Evolutionary conservation across 2,888 invertebrate genomes (phyloP), one percentile per base, ranked within the genome.

Genomic region (Synanthedon vespiformis): DNA sequence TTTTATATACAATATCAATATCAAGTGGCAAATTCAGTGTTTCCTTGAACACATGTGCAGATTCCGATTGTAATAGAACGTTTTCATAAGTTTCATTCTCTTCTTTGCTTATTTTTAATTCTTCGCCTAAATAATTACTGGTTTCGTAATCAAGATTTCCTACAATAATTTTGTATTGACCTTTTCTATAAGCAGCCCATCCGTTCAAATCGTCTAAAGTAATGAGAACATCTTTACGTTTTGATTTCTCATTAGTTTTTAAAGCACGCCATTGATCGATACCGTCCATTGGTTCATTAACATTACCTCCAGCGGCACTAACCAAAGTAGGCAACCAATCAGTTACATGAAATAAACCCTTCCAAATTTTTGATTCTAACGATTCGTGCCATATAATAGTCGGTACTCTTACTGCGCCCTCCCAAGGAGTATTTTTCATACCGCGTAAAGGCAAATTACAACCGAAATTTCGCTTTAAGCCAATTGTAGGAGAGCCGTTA

Each of bases 261-360:
- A 92, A 69, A 52, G 89, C 80, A 1, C 86, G 74, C 92, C 92
- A 92, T 58, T 91, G 87, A 67, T 91, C 88, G 4, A 90, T 71
- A 2, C 92, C 92, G 64, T 92, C 92, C n/a, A 92, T 68, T 52
- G 80, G 74, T 2, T 71, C 64, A 11, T 53, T 54, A 16, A 61
- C 51, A 14, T 57, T 55, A 2, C 70, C 72, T 48, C 75, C 75
- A 51, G 74, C 74, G 14, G 73, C 75, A 49, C 67, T 57, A 54
- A 88, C 76, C 27, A 92, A 72, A 0, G 95, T 95, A 0, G 95
- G 94, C 50, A 95, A 68, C 92, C 93, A 94, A 74, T 95, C 95
- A 14, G 90, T 90, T 11, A 95, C 89, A 68, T 95, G 94, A 56
- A 95, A 89, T 54, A 94, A 77, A 4, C 69, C 69, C 12, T 63